These are phyloP conservation scores for Eumeta japonica DNA, from an alignment of 1,140 invertebrate species.

Conservation along the genomic window DNA sequence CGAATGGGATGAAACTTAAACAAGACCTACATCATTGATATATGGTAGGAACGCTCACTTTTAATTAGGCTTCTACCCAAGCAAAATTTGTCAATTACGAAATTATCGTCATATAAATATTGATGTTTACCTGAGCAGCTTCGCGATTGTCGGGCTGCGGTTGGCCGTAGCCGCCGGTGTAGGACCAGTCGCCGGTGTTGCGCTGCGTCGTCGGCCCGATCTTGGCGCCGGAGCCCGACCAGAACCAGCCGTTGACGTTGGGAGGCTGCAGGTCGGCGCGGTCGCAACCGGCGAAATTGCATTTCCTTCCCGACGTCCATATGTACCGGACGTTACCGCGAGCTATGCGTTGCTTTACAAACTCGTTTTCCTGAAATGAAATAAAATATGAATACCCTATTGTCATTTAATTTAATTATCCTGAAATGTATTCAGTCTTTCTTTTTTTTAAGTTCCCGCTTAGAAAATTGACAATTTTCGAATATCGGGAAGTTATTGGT, in stretches of 20 bases:
- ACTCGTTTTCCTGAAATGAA: slow-evolving; percentile 75
- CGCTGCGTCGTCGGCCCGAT: slow-evolving; percentile 84
- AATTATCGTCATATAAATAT: too few relatives aligned
- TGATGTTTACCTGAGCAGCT: slow-evolving; percentile 83
- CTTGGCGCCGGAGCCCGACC: slow-evolving; percentile 87
- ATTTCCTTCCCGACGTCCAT: slow-evolving; percentile 89
- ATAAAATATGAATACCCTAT: too few relatives aligned
- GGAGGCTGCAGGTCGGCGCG: slow-evolving; percentile 82
- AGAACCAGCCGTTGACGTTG: slow-evolving; percentile 91
- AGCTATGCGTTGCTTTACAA: slow-evolving; percentile 80
- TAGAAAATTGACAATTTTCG: too few relatives aligned
- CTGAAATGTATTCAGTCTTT: too few relatives aligned
- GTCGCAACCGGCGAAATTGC: slow-evolving; percentile 89
- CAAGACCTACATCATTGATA: too few relatives aligned
- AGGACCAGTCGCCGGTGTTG: slow-evolving; percentile 85
- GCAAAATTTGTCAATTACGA: neutral
- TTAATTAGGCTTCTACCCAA: too few relatives aligned
- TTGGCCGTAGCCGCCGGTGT: slow-evolving; percentile 80
- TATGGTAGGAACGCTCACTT: too few relatives aligned
- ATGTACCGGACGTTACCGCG: slow-evolving; percentile 74
- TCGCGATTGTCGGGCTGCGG: slow-evolving; percentile 87
- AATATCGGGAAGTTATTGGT: too few relatives aligned
- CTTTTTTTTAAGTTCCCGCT: too few relatives aligned
- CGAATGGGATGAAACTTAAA: too few relatives aligned
- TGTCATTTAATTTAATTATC: too few relatives aligned